Evolutionary conservation across 2,797 vertebrate genomes (phyloP).

Genomic region (Coregonus suidteri): DNA sequence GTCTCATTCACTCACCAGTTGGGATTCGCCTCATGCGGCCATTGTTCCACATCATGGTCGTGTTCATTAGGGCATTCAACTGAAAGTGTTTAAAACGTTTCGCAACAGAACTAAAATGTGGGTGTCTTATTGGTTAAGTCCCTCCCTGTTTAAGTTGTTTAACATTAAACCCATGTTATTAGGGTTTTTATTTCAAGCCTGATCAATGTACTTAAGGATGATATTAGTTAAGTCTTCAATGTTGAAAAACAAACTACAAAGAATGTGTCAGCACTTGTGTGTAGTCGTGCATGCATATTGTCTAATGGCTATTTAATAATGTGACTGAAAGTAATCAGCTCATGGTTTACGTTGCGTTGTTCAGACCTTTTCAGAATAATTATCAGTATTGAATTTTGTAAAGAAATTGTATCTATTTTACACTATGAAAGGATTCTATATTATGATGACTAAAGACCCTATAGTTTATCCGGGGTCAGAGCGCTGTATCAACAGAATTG

Average conservation of each 20-base stretch:
- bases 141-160: background rate
- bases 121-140: background rate
- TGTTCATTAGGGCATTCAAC: background rate
- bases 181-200: conserved; percentile 34
- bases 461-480: background rate
- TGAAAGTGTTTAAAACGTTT: background rate
- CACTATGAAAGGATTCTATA: background rate
- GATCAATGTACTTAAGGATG: conserved; percentile 4
- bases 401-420: background rate
- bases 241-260: conserved; percentile 36
- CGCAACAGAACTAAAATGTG: background rate
- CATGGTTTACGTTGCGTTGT: background rate
- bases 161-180: conserved; percentile 13
- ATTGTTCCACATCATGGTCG: background rate
- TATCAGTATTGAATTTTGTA: background rate
- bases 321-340: conserved; percentile 55
- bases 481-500: background rate
- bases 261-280: conserved; percentile 60
- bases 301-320: conserved; percentile 69
- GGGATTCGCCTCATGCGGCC: conserved; percentile 38
- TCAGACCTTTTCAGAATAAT: background rate
- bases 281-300: conserved; percentile 56
- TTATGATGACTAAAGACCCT: background rate
- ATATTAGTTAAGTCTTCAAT: conserved; percentile 30
- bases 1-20: conserved; percentile 59